Evolutionary conservation across 2,797 vertebrate genomes (phyloP).

Genomic region (Cygnus olor): DNA sequence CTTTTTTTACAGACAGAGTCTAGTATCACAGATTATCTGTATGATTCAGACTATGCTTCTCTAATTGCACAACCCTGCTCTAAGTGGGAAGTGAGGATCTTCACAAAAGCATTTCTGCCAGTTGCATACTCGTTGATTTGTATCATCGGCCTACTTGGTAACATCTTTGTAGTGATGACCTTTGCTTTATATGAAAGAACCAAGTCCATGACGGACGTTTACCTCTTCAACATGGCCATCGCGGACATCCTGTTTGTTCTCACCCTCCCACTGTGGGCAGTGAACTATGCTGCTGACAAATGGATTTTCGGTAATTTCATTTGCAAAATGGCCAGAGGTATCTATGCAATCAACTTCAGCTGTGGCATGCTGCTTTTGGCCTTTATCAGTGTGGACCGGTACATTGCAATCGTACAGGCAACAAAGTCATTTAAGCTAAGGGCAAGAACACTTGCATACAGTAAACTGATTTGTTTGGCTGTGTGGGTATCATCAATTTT

Average conservation of each 20-base stretch:
- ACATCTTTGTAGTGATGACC: slow-evolving; percentile 88
- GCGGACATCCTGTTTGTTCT: slow-evolving; percentile 90
- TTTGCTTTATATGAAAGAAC: slow-evolving; percentile 87
- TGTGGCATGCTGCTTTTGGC: slow-evolving; percentile 90
- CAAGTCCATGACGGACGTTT: slow-evolving; percentile 92
- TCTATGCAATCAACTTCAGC: slow-evolving; percentile 91
- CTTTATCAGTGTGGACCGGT: slow-evolving; percentile 90
- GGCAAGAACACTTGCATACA: slow-evolving; percentile 74
- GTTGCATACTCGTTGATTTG: slow-evolving; percentile 82
- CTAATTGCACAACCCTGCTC: slow-evolving; percentile 32
- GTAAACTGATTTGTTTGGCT: slow-evolving; percentile 74
- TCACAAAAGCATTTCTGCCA: slow-evolving; percentile 73
- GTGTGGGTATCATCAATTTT: slow-evolving; percentile 84
- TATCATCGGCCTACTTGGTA: slow-evolving; percentile 86
- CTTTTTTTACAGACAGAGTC: slow-evolving; percentile 38
- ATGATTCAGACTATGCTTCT: not conserved
- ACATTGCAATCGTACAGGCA: slow-evolving; percentile 90
- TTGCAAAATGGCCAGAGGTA: slow-evolving; percentile 87
- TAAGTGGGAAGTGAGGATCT: slow-evolving; percentile 63
- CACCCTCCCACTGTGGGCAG: slow-evolving; percentile 87
- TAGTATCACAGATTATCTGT: not conserved
- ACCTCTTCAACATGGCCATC: slow-evolving; percentile 90
- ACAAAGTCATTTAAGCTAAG: slow-evolving; percentile 86
- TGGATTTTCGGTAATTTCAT: slow-evolving; percentile 83
- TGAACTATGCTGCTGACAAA: slow-evolving; percentile 20